These are phyloP conservation scores for Xestobium rufovillosum DNA, from an alignment of 2,888 invertebrate species.

Conservation along the genomic window DNA sequence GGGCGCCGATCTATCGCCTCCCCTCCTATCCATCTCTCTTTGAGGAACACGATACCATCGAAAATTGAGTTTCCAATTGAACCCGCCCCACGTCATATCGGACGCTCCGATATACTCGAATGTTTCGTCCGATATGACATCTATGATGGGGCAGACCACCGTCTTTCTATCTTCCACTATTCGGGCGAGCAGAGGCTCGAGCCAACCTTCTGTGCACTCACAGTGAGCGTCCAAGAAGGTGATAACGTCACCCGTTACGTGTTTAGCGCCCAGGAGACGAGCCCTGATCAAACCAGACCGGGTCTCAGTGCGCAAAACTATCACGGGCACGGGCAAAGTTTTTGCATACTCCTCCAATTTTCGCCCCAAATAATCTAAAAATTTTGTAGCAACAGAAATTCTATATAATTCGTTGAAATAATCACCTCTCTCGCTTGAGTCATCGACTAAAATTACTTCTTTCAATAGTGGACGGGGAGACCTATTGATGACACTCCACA, in stretches of 20 bases:
- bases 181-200: slow-evolving; percentile 87
- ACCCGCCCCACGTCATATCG: slow-evolving; percentile 99
- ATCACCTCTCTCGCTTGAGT: slow-evolving; percentile 88
- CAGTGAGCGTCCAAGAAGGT: slow-evolving; percentile 98
- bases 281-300: slow-evolving; percentile 95
- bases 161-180: slow-evolving; percentile 88
- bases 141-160: slow-evolving; percentile 97
- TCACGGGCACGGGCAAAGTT: slow-evolving; percentile 76
- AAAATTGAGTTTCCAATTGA: slow-evolving; percentile 99
- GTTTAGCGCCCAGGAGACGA: slow-evolving; percentile 85
- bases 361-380: slow-evolving; percentile 76
- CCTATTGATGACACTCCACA: slow-evolving; percentile 94
- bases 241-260: slow-evolving; percentile 85
- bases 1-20: slow-evolving; percentile 87
- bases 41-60: slow-evolving; percentile 98
- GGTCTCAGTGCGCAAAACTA: slow-evolving; percentile 81
- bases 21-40: slow-evolving; percentile 89
- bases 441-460: slow-evolving; percentile 96
- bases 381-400: slow-evolving; percentile 4
- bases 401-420: background rate
- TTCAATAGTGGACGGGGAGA: slow-evolving; percentile 81
- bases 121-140: slow-evolving; percentile 97
- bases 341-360: slow-evolving; percentile 85
- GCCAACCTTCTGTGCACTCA: slow-evolving; percentile 98
- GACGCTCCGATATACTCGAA: slow-evolving; percentile 99